A percentile compares a stretch with the other conserved stretches of the same genome.
These are phyloP conservation scores for Parotocinclus haroldoi DNA, from an alignment of 2,797 vertebrate genomes.

Conservation along the genomic window DNA sequence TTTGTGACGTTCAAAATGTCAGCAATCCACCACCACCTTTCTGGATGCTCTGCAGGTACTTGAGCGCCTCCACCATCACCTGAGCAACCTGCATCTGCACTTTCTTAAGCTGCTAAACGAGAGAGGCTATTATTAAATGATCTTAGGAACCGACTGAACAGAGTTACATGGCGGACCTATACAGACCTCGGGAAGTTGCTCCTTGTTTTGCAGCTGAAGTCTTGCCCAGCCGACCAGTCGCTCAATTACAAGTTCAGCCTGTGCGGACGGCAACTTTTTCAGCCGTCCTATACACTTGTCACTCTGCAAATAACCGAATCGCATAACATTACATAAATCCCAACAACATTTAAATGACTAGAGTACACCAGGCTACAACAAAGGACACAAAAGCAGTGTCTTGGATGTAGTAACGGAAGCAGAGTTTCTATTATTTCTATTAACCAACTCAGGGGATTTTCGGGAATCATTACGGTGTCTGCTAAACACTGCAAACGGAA, in stretches of 20 bases:
- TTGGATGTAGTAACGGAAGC: no score
- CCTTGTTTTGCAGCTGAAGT: slow-evolving; percentile 76
- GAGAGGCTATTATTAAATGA: neutral
- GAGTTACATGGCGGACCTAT: no score
- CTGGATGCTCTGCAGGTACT: slow-evolving; percentile 74
- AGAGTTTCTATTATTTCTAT: no score
- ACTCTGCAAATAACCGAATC: slow-evolving; percentile 61
- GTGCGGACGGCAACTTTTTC: slow-evolving; percentile 70
- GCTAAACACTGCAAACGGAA: no score
- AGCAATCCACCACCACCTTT: slow-evolving; percentile 66
- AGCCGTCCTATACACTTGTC: slow-evolving; percentile 76
- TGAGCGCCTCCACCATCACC: slow-evolving; percentile 79
- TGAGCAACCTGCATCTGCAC: slow-evolving; percentile 76
- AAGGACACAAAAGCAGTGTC: no score
- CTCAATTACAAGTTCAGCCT: slow-evolving; percentile 78
- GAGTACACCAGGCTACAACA: neutral
- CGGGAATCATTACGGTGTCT: no score
- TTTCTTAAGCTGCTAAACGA: slow-evolving; percentile 71
- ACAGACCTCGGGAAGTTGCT: slow-evolving; percentile 72
- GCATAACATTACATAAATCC: neutral
- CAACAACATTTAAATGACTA: neutral
- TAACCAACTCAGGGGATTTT: no score
- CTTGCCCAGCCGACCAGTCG: slow-evolving; percentile 80
- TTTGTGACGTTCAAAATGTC: neutral
- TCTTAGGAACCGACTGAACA: no score